Conservation (phyloP, 2,113 vertebrate genomes). For the Lepisosteus oculatus region DNA sequence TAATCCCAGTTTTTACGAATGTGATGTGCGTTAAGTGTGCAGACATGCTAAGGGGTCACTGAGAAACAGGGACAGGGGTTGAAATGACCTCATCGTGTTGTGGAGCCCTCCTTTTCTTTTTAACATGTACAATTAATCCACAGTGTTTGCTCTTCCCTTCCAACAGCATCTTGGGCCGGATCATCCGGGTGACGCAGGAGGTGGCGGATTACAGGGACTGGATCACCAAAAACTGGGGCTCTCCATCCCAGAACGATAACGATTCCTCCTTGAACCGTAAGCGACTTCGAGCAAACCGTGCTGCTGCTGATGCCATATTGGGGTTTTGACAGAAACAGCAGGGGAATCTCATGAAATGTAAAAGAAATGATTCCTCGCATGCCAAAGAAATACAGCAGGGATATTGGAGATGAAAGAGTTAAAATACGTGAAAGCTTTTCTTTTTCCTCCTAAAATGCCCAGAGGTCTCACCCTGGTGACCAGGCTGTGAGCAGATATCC, state of each 20-base stretch:
- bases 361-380: too few relatives aligned
- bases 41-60: too few relatives aligned
- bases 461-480: not conserved
- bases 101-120: not conserved
- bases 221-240: constrained; percentile 89
- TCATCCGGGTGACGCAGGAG: constrained; percentile 93
- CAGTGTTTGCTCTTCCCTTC: not conserved
- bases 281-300: constrained; percentile 19
- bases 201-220: constrained; percentile 92
- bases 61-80: too few relatives aligned
- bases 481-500: not conserved
- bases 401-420: not conserved
- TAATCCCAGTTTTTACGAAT: too few relatives aligned
- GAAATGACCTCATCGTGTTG: too few relatives aligned
- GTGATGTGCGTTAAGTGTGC: too few relatives aligned
- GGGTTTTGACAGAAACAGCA: too few relatives aligned
- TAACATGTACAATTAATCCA: not conserved
- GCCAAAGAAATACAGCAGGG: too few relatives aligned
- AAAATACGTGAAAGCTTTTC: not conserved
- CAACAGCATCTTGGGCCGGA: constrained; percentile 88
- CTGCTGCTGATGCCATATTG: too few relatives aligned
- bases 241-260: constrained; percentile 73
- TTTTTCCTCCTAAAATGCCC: not conserved
- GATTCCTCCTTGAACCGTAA: constrained; percentile 81
- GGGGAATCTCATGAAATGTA: too few relatives aligned